Percentiles rank a stretch among this genome's conserved stretches.
phyloP scores from a whole-genome alignment of 2,797 vertebrate species.

The Coracias cyanogaster region DNA sequence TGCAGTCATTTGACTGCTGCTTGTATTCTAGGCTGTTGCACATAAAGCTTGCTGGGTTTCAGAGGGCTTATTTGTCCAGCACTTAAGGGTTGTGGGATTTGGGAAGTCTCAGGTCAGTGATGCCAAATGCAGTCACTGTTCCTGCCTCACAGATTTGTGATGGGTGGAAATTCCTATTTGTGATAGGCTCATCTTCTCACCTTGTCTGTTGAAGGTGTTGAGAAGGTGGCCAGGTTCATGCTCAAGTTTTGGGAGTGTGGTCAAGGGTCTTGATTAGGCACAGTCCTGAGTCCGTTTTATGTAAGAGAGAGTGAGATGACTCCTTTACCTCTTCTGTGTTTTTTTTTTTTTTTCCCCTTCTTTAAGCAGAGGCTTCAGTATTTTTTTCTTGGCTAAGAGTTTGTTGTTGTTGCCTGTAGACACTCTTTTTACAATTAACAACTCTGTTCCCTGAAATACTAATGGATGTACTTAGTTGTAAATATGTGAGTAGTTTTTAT shows the following conservation, averaged over 20 bases:
- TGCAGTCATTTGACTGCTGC: background rate
- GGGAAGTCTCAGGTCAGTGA: background rate
- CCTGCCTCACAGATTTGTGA: background rate
- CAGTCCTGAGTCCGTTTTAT: background rate
- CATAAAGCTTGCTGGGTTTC: background rate
- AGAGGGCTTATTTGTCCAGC: background rate
- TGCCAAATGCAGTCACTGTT: background rate
- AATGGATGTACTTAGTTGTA: background rate
- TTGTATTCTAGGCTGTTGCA: background rate
- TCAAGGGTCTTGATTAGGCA: background rate
- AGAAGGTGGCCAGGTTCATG: background rate
- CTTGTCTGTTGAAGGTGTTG: background rate
- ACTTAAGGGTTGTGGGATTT: background rate
- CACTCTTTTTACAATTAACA: background rate
- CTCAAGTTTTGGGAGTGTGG: fast-evolving
- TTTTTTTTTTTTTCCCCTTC: background rate
- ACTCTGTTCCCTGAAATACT: background rate
- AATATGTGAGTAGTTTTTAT: background rate
- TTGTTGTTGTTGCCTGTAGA: background rate
- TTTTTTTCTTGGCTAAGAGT: background rate
- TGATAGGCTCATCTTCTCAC: background rate
- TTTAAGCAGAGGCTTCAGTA: background rate
- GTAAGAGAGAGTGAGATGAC: background rate
- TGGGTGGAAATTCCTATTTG: background rate
- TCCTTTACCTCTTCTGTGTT: background rate